These are phyloP conservation scores for Eptesicus fuscus DNA, from an alignment of 2,113 vertebrate species.

Conservation along the genomic window DNA sequence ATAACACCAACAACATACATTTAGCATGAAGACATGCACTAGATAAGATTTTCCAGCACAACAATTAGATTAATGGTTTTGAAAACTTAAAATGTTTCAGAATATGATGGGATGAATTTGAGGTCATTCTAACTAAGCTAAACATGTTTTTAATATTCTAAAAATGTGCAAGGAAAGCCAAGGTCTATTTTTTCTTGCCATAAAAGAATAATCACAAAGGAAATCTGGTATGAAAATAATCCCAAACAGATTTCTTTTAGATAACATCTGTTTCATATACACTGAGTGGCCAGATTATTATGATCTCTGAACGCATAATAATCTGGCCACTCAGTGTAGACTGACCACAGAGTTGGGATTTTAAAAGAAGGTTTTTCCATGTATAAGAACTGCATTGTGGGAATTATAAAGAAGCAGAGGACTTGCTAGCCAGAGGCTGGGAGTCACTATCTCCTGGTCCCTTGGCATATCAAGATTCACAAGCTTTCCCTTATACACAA, in stretches of 20 bases:
- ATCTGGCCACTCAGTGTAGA: too few relatives aligned
- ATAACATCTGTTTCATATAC: slow-evolving; percentile 45
- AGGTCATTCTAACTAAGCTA: slow-evolving; percentile 16
- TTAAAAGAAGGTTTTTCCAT: too few relatives aligned
- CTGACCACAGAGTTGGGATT: too few relatives aligned
- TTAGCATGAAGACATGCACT: background rate
- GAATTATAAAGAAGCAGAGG: too few relatives aligned
- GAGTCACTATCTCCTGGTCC: too few relatives aligned
- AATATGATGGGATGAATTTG: background rate
- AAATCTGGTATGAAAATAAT: slow-evolving; percentile 48
- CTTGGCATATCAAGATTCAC: too few relatives aligned
- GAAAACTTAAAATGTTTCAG: background rate
- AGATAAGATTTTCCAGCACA: background rate
- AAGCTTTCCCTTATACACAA: too few relatives aligned
- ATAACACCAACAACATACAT: background rate
- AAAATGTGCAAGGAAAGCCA: slow-evolving; percentile 9
- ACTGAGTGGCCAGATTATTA: too few relatives aligned
- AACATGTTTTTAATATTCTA: slow-evolving; percentile 6
- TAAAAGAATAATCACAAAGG: slow-evolving; percentile 48
- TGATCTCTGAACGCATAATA: too few relatives aligned
- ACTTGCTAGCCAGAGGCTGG: too few relatives aligned
- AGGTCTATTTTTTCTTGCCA: slow-evolving; percentile 25
- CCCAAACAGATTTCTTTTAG: slow-evolving; percentile 36
- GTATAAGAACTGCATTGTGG: too few relatives aligned
- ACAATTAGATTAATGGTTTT: background rate